A percentile compares a stretch with the other conserved stretches of the same genome.
Evolutionary conservation across 2,888 invertebrate genomes (phyloP).

Genomic region (Proisotoma minuta): DNA sequence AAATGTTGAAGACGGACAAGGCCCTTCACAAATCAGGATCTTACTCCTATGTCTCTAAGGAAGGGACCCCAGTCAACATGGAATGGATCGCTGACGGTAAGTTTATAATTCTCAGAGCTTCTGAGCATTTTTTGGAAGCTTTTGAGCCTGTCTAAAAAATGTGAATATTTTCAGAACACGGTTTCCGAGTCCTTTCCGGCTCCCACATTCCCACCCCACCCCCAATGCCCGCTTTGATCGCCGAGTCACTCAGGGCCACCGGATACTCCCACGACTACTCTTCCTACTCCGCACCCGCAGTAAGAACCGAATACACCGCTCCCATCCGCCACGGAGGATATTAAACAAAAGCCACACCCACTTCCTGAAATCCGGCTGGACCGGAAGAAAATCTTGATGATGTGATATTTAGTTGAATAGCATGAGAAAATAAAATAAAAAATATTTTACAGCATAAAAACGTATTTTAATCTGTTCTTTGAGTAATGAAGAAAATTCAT

Average conservation of each 20-base stretch:
- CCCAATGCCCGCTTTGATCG: constrained; percentile 72
- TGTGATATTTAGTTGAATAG: too few species aligned
- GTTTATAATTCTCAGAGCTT: neutral
- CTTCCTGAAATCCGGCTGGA: too few species aligned
- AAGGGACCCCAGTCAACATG: constrained; percentile 1
- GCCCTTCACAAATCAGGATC: neutral
- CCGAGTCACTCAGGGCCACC: neutral
- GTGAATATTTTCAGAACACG: constrained; percentile 52
- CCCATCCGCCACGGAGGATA: neutral
- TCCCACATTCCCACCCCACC: constrained; percentile 80
- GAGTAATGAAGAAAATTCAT: too few species aligned
- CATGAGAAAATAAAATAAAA: too few species aligned
- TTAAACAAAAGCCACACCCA: too few species aligned
- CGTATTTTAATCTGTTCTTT: too few species aligned
- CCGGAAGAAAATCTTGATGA: too few species aligned
- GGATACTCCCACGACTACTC: neutral
- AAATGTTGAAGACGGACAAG: neutral
- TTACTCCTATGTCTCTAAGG: constrained; percentile 14
- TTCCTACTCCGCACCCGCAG: neutral
- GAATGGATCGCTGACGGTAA: constrained; percentile 11
- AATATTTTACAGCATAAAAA: too few species aligned
- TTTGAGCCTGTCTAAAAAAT: neutral
- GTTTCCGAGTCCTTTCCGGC: constrained; percentile 73
- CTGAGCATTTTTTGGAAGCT: neutral
- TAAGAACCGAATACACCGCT: neutral